phyloP scores from a whole-genome alignment of 2,797 vertebrate species.

The Poeciliopsis gracilis region DNA sequence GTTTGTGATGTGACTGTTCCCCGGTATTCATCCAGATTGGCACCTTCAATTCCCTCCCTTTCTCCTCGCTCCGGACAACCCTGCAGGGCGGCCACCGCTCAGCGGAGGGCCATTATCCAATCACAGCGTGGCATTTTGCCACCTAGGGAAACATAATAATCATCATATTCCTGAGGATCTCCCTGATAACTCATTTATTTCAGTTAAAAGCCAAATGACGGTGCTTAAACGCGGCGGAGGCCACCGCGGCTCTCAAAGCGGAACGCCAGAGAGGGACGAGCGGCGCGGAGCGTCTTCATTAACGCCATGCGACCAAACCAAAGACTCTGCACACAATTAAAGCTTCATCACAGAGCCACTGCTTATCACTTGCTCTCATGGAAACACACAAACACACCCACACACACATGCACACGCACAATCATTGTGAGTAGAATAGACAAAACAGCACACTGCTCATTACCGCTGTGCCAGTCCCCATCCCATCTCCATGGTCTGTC shows the following conservation, averaged over 20 bases:
- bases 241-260: constrained; percentile 66
- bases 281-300: constrained; percentile 73
- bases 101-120: constrained; percentile 77
- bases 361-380: constrained; percentile 71
- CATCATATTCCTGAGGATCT: constrained; percentile 75
- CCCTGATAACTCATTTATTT: constrained; percentile 77
- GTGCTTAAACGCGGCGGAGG: constrained; percentile 65
- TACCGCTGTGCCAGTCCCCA: constrained; percentile 63
- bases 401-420: constrained; percentile 8
- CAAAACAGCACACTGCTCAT: constrained; percentile 74
- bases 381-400: constrained; percentile 16
- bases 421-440: constrained; percentile 52
- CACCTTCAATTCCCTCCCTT: constrained; percentile 66
- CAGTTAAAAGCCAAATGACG: constrained; percentile 79
- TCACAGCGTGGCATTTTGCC: constrained; percentile 73
- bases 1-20: constrained; percentile 68
- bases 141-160: constrained; percentile 74
- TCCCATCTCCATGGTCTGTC: constrained; percentile 66
- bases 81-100: constrained; percentile 76
- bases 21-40: constrained; percentile 71
- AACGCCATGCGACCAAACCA: constrained; percentile 67
- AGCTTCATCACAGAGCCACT: constrained; percentile 76
- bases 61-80: constrained; percentile 65
- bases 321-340: constrained; percentile 81
- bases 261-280: constrained; percentile 58